These are phyloP conservation scores for Ophion costatus DNA, from an alignment of 2,888 invertebrate species.

Conservation along the genomic window DNA sequence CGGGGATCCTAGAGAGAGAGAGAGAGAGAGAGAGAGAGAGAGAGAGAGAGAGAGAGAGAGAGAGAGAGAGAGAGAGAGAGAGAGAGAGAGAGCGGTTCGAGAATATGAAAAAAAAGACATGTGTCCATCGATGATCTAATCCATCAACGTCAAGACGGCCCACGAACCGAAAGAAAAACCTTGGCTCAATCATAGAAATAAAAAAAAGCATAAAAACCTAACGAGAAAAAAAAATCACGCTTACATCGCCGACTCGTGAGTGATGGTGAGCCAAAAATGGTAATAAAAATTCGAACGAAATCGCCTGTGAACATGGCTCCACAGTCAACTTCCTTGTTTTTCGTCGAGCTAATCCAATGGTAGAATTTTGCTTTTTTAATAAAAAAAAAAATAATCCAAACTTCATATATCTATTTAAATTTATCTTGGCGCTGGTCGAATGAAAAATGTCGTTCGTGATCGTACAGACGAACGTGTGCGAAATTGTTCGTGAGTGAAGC, in stretches of 20 bases:
- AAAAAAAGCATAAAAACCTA: background rate
- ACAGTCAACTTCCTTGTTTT: background rate
- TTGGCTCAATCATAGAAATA: conserved; percentile 8
- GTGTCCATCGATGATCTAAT: conserved; percentile 47
- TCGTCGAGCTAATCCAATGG: background rate
- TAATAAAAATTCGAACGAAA: conserved; percentile 9
- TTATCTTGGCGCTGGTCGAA: too few relatives aligned
- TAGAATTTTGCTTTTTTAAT: background rate
- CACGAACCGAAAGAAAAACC: conserved; percentile 27
- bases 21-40: too few relatives aligned
- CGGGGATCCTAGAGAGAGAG: background rate
- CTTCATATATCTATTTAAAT: background rate
- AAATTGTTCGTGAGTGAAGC: background rate
- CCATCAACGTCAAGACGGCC: conserved; percentile 39
- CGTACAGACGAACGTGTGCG: background rate
- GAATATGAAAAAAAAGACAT: conserved; percentile 14
- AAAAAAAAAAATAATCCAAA: background rate
- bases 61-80: too few relatives aligned
- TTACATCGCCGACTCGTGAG: conserved; percentile 11
- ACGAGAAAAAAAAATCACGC: background rate
- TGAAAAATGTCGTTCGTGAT: background rate
- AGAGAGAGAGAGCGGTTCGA: background rate
- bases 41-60: background rate
- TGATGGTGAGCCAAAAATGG: conserved; percentile 15
- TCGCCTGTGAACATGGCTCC: background rate